phyloP scores from a whole-genome alignment of 2,888 invertebrate species.

The Noctuana brunneofusca region DNA sequence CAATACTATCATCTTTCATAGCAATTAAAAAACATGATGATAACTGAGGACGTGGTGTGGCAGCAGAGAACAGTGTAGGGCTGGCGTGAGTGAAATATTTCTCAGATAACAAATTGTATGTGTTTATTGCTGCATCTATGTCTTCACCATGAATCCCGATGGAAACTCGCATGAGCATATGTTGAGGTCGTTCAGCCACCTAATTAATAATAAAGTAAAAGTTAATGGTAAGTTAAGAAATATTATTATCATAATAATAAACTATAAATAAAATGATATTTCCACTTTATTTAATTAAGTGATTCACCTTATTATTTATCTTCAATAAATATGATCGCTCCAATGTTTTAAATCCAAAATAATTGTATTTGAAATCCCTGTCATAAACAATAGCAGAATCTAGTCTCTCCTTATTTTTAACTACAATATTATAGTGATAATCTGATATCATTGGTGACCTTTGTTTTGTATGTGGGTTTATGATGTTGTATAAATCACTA shows the following conservation, averaged over 20 bases:
- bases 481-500: constrained; percentile 90
- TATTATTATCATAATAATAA: neutral
- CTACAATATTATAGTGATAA: constrained; percentile 90
- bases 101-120: constrained; percentile 97
- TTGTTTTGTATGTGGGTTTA: constrained; percentile 88
- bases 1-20: constrained; percentile 97
- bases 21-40: constrained; percentile 98
- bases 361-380: constrained; percentile 97
- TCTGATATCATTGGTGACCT: constrained; percentile 93
- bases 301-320: constrained; percentile 88
- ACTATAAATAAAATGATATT: too few relatives aligned
- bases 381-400: constrained; percentile 98
- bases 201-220: constrained; percentile 37
- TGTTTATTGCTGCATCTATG: constrained; percentile 95
- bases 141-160: constrained; percentile 98
- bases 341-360: constrained; percentile 99
- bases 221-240: neutral
- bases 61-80: constrained; percentile 98
- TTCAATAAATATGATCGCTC: constrained; percentile 97
- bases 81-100: constrained; percentile 99
- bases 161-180: constrained; percentile 98
- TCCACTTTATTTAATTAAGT: neutral
- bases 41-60: constrained; percentile 94
- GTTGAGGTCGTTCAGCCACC: constrained; percentile 98
- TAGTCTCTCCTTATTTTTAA: constrained; percentile 92